These are phyloP conservation scores for Platyscapa corneri DNA, from an alignment of 1,140 invertebrate genomes.

Conservation along the genomic window DNA sequence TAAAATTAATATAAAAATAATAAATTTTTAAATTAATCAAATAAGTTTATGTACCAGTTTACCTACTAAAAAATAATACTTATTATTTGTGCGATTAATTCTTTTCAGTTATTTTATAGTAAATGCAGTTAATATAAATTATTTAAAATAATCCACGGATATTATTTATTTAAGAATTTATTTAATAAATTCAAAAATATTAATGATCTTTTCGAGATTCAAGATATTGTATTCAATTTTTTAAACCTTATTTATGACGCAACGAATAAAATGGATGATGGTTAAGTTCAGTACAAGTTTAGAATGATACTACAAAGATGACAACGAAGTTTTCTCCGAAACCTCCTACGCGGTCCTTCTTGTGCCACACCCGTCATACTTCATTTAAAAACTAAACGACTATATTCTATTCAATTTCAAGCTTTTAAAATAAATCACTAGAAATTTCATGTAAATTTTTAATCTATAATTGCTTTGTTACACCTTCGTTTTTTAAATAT, in stretches of 20 bases:
- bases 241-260: conserved; percentile 25
- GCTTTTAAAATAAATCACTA: conserved; percentile 2
- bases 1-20: too few species aligned
- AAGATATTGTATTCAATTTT: background rate
- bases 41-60: too few species aligned
- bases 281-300: conserved; percentile 5
- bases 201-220: background rate
- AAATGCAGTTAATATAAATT: too few species aligned
- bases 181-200: too few species aligned
- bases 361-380: conserved; percentile 41
- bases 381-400: conserved; percentile 27
- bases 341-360: conserved; percentile 43
- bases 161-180: too few species aligned
- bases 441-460: background rate
- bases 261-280: conserved; percentile 9
- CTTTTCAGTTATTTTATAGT: too few species aligned
- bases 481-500: background rate
- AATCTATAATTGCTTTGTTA: background rate
- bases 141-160: too few species aligned
- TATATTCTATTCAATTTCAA: conserved; percentile 47
- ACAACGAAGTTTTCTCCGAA: conserved; percentile 51
- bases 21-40: too few species aligned
- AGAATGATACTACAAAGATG: conserved; percentile 20
- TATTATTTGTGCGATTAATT: too few species aligned
- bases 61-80: too few species aligned